Evolutionary conservation across 2,797 vertebrate genomes (phyloP).

Genomic region (Hydrophis major): DNA sequence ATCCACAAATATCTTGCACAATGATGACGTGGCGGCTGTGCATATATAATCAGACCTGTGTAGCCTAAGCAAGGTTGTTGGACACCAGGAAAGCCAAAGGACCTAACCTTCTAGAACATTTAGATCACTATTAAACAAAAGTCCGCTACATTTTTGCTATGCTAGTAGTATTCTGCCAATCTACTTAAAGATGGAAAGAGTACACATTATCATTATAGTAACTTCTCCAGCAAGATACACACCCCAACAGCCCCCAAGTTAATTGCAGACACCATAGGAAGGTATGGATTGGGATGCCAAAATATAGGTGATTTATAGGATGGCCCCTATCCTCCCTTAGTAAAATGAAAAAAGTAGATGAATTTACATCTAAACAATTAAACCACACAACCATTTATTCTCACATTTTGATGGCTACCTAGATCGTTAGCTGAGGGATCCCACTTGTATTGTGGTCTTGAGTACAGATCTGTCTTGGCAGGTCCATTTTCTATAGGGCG

Average conservation of each 20-base stretch:
- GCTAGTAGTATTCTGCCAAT: background rate
- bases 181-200: background rate
- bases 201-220: background rate
- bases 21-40: background rate
- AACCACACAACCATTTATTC: background rate
- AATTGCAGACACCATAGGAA: background rate
- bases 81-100: background rate
- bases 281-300: background rate
- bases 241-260: background rate
- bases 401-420: constrained; percentile 70
- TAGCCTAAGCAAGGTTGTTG: background rate
- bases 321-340: background rate
- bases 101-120: background rate
- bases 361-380: background rate
- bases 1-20: background rate
- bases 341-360: background rate
- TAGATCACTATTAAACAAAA: background rate
- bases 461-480: constrained; percentile 82
- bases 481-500: constrained; percentile 86
- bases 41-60: background rate
- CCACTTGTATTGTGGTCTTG: constrained; percentile 91
- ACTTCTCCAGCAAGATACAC: background rate
- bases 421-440: constrained; percentile 69
- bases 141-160: background rate
- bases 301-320: background rate